These are phyloP conservation scores for Chromis chromis DNA, from an alignment of 2,797 vertebrate genomes.

Conservation along the genomic window DNA sequence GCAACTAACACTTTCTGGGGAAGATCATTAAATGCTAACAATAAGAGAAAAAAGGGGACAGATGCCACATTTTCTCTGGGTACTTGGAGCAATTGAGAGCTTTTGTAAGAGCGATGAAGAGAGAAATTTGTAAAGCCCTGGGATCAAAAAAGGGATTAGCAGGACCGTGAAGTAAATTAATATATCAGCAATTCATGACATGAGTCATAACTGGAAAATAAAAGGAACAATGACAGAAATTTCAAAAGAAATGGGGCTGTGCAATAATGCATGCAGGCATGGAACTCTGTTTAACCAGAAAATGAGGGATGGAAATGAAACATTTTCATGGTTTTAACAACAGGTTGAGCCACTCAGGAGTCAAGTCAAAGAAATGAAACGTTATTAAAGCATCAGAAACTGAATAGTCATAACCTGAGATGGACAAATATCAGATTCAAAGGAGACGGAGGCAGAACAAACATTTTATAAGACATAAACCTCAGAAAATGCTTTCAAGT, in stretches of 20 bases:
- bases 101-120: constrained; percentile 12
- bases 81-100: constrained; percentile 3
- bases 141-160: constrained; percentile 22
- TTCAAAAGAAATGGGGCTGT: constrained; percentile 22
- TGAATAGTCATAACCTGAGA: not conserved
- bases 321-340: constrained; percentile 19
- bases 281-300: constrained; percentile 25
- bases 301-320: constrained; percentile 18
- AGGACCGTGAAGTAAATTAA: constrained; percentile 22
- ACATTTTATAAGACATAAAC: not conserved
- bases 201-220: constrained; percentile 19
- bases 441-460: not conserved
- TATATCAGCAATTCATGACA: constrained; percentile 26
- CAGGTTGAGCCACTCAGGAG: not conserved
- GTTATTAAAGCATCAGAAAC: constrained; percentile 27
- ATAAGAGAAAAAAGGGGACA: not conserved
- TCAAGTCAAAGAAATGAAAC: constrained; percentile 12
- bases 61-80: not conserved
- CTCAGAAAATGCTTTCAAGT: too few relatives aligned
- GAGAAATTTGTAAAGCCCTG: constrained; percentile 3
- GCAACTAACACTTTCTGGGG: not conserved
- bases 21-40: constrained; percentile 18
- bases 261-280: constrained; percentile 22
- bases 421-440: not conserved
- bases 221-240: constrained; percentile 9